A percentile compares a stretch with the other conserved stretches of the same genome.
Evolutionary conservation across 2,888 invertebrate species (phyloP).

Genomic region (Geotrupes spiniger): DNA sequence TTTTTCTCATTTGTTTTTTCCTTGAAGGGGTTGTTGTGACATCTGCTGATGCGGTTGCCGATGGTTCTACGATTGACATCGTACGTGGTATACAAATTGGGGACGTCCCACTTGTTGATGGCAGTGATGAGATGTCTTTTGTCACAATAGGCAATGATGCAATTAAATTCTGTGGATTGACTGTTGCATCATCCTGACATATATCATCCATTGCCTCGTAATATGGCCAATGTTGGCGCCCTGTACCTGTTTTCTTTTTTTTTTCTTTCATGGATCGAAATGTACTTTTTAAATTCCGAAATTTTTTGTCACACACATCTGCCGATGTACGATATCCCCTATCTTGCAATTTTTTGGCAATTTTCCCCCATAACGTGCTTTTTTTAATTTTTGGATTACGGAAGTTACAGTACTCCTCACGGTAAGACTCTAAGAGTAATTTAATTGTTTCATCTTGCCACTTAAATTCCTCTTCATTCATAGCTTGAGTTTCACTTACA

Average conservation of each 20-base stretch:
- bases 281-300: slow-evolving; percentile 1
- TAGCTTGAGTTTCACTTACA: no score
- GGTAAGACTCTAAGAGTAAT: slow-evolving; percentile 3
- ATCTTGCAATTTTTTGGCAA: neutral
- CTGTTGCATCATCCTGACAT: neutral
- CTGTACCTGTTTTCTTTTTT: slow-evolving; percentile 3
- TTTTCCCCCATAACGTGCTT: neutral
- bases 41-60: neutral
- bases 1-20: no score
- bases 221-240: slow-evolving; percentile 1
- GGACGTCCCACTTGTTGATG: no score
- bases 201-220: neutral
- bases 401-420: neutral
- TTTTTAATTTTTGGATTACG: slow-evolving; percentile 3
- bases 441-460: slow-evolving; percentile 2
- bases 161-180: neutral
- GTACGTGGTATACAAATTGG: no score
- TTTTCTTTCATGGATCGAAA: slow-evolving; percentile 1
- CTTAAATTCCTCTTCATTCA: no score
- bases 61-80: no score
- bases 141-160: neutral
- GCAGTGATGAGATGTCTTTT: no score
- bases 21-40: slow-evolving; percentile 2
- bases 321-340: neutral
- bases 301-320: slow-evolving; percentile 5